These are phyloP conservation scores for Mustela lutreola DNA, from an alignment of 2,113 vertebrate species.

Conservation along the genomic window DNA sequence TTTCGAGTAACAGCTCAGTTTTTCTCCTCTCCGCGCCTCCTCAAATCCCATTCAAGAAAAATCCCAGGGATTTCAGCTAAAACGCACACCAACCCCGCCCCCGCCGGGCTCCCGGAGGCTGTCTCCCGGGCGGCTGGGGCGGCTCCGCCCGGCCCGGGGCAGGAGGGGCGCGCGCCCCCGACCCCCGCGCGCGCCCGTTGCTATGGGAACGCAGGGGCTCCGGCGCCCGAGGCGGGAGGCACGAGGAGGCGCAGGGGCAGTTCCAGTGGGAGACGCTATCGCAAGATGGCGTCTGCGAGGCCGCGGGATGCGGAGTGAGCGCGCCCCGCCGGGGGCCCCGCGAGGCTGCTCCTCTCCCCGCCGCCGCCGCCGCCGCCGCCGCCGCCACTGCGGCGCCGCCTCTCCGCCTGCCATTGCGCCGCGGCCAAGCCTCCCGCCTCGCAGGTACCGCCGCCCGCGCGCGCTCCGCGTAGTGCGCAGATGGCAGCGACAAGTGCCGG, in stretches of 20 bases:
- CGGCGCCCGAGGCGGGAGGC: conserved; percentile 68
- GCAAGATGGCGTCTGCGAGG: conserved; percentile 90
- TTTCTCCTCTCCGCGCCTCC: neutral
- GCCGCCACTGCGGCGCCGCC: conserved; percentile 66
- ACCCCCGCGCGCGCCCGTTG: conserved; percentile 81
- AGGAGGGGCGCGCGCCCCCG: conserved; percentile 3
- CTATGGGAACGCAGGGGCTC: conserved; percentile 84
- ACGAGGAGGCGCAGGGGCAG: conserved; percentile 67
- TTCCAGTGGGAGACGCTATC: conserved; percentile 79
- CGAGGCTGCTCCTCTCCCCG: conserved; percentile 63
- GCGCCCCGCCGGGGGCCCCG: conserved; percentile 69
- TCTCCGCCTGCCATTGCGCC: neutral
- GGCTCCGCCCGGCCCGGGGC: rapidly evolving
- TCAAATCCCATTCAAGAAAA: conserved; percentile 61
- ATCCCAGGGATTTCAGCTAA: neutral
- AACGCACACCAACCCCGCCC: neutral
- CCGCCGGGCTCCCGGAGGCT: conserved; percentile 68
- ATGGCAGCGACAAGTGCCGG: conserved; percentile 77
- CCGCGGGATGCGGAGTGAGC: conserved; percentile 87
- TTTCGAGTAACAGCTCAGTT: conserved; percentile 28
- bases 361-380: neutral
- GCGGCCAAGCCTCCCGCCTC: conserved; percentile 8
- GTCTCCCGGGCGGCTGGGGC: conserved; percentile 25
- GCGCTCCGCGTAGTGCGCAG: neutral
- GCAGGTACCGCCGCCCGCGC: conserved; percentile 62